Evolutionary conservation across 2,888 invertebrate genomes (phyloP), one percentile per base, ranked within the genome.

Genomic region (Ommatoiulus sabulosus): DNA sequence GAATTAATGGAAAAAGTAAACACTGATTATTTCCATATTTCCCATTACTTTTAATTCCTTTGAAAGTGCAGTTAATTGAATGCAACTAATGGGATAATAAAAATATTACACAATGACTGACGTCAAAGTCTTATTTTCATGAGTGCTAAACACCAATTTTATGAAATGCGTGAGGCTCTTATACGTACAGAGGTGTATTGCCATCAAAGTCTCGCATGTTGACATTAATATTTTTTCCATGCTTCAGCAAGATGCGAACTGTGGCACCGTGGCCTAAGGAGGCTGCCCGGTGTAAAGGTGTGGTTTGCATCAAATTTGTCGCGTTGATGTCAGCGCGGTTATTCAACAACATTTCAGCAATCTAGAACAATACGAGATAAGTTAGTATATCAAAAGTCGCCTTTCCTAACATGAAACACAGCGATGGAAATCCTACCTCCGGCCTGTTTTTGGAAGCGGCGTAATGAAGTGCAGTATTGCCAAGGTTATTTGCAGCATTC

Each of bases 391-490:
- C n/a, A n/a, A n/a, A n/a, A n/a, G n/a, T 46, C 15, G 52, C 8
- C 8, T 57, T 15, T 46, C 8, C 6, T 46, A 46, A 46, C 8
- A 57, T 57, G 89, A 85, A 86, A 89, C 85, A 88, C 87, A 8
- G 88, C 89, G 8, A 88, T 12, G 20, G 63, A 44, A 89, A 87
- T 89, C 91, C 91, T 92, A 96, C 96, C 92, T 95, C 94, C 90
- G 94, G 93, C 94, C 96, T 95, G 89, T 96, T 96, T 93, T 97
- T 97, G 0, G 97, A 97, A 89, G 96, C 95, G 84, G 97, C 96
- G 94, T 97, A 97, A 91, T 97, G 97, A 87, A 97, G 92, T 10
- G 97, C 94, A 63, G 96, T 95, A 92, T 97, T 97, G 0, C 96
- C 96, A 89, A 95, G 95, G 89, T 92, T 93, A 88, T 95, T 96